Percentiles rank a stretch among this genome's conserved stretches.
Conservation (phyloP, 2,888 invertebrate genomes). For the Mongoloraphidia duomilia region DNA sequence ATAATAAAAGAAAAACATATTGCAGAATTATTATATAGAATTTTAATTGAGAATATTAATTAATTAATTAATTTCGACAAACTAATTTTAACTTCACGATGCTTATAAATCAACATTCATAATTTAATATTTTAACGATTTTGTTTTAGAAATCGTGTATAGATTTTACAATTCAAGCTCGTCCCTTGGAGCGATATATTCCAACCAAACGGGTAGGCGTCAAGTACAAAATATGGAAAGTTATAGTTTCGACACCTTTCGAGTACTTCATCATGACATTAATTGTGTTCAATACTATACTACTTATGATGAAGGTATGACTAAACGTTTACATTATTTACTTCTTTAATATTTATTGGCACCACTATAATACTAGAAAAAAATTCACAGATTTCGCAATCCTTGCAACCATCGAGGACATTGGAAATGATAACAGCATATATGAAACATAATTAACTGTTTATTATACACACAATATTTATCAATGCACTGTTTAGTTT, state of each 20-base stretch:
- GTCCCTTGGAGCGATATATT: slow-evolving; percentile 97
- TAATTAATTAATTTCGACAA: neutral
- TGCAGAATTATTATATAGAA: too few species aligned
- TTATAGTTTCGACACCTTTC: slow-evolving; percentile 97
- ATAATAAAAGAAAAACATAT: too few species aligned
- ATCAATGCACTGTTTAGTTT: too few species aligned
- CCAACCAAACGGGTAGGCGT: slow-evolving; percentile 94
- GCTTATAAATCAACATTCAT: neutral
- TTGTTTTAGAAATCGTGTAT: slow-evolving; percentile 96
- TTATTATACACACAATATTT: too few species aligned
- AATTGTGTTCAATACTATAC: slow-evolving; percentile 96
- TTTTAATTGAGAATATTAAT: neutral
- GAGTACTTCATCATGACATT: slow-evolving; percentile 99
- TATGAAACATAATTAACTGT: too few species aligned
- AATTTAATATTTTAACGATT: slow-evolving; percentile 7
- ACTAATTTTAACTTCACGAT: too few species aligned
- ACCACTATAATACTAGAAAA: too few species aligned
- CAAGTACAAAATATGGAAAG: slow-evolving; percentile 97
- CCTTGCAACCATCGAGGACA: too few species aligned
- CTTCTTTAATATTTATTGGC: too few species aligned
- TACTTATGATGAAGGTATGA: slow-evolving; percentile 99
- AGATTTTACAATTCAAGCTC: slow-evolving; percentile 98
- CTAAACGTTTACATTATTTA: slow-evolving; percentile 10
- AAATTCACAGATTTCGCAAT: too few species aligned
- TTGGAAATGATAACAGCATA: too few species aligned